These are phyloP conservation scores for Aurelia aurita DNA, from an alignment of 30 jellyfish, hydroid and myxozoan species.

Conservation along the genomic window DNA sequence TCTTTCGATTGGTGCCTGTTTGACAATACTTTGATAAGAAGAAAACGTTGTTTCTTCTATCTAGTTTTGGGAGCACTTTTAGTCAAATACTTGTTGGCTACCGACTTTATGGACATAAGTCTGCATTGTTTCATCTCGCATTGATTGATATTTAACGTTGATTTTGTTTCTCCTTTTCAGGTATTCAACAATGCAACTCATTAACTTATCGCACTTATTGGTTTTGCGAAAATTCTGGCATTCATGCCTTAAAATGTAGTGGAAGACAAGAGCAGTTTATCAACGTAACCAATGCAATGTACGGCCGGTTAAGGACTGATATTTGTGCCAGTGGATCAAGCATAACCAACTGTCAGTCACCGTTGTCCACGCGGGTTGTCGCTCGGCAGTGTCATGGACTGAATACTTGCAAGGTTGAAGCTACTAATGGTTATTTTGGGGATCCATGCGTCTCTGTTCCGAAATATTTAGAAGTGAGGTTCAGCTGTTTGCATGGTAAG, in stretches of 20 bases:
- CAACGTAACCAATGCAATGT: slow-evolving; percentile 49
- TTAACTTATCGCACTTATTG: not conserved
- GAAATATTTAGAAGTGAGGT: slow-evolving; percentile 39
- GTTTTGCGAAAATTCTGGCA: slow-evolving; percentile 24
- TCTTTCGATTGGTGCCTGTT: no score
- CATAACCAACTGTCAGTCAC: slow-evolving; percentile 31
- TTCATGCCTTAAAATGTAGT: not conserved
- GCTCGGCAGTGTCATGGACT: slow-evolving; percentile 43
- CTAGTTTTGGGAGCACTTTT: no score
- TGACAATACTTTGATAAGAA: no score
- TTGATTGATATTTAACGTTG: no score
- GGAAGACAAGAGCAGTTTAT: slow-evolving; percentile 12
- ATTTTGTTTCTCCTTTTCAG: no score
- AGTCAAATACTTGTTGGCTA: no score
- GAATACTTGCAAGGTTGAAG: slow-evolving; percentile 37
- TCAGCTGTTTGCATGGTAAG: slow-evolving; percentile 41
- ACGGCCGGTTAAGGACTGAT: slow-evolving; percentile 27
- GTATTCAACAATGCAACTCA: no score
- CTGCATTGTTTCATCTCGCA: no score
- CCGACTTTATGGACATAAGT: no score
- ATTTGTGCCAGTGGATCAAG: not conserved
- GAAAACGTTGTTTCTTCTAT: no score
- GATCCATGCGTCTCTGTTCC: slow-evolving; percentile 40
- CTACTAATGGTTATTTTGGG: slow-evolving; percentile 31
- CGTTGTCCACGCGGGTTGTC: slow-evolving; percentile 9